Evolutionary conservation across 1,140 invertebrate genomes (phyloP), one percentile per base, ranked within the genome.

Genomic region (Phymastichus coffea): DNA sequence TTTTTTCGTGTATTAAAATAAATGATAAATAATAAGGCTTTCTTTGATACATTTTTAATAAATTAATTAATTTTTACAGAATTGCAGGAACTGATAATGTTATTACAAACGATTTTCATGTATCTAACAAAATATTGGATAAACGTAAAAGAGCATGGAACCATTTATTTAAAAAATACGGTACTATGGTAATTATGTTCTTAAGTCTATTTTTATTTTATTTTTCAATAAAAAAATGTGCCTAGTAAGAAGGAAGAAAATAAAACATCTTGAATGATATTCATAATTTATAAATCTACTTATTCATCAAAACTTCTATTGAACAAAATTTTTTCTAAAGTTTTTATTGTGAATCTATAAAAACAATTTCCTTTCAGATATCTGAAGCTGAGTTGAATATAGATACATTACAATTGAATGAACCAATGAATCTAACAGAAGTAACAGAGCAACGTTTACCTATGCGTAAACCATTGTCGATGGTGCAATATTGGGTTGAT

Each of bases 401-500:
- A 6, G 37, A 46, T 19, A 58, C 12, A 49, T 63, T n/a, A n/a
- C n/a, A n/a, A n/a, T n/a, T n/a, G n/a, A n/a, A n/a, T n/a, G n/a
- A n/a, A n/a, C 3, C 6, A 47, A 14, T n/a, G 19, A 2, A 6
- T 19, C 2, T 44, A n/a, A 20, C 8, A 19, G 10, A 44, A 25
- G 2, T 33, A 38, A 25, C 20, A 14, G 49, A 56, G 26, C 26
- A 43, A 9, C 61, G 56, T 14, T 1, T 61, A 23, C 53, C 60
- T 40, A 66, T 69, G 30, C 65, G 63, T 9, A 74, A 72, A 54
- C 15, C 63, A 33, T 30, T 63, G n/a, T 59, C 17, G 12, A 49
- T 65, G 0, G 47, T 75, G 48, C 73, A 73, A 37, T 66, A 71
- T 49, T 77, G 74, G 75, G 51, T 77, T 40, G 52, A 76, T 54